Evolutionary conservation across 1,140 invertebrate genomes (phyloP), one percentile per base, ranked within the genome.

Genomic region (Apis cerana): DNA sequence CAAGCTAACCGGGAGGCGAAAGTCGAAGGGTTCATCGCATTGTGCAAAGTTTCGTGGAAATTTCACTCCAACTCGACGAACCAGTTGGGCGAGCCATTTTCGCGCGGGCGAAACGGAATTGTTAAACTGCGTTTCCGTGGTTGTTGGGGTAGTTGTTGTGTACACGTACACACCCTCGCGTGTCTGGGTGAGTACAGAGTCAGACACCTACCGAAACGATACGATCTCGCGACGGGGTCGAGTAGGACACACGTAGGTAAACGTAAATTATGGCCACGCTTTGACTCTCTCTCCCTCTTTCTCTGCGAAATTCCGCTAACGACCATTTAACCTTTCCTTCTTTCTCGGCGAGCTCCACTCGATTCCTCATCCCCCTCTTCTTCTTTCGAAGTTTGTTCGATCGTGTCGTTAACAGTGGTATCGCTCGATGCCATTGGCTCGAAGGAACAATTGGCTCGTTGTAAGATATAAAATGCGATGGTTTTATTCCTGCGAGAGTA

Each of bases 141-240:
- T 80, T 68, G 80, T 27, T 58, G 23, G 7, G 21, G 0, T 12
- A n/a, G 62, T 64, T 12, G 52, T 52, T 56, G 48, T 59, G 13
- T 27, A 50, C 58, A 58, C 1, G 19, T n/a, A 21, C 48, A 27
- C 13, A 56, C 13, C 21, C 15, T 75, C 70, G 85, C 82, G 85
- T 81, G 84, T 58, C 82, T 59, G 64, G 83, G 65, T 81, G 75
- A 43, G 33, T 43, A 8, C 59, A 70, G 77, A 75, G 82, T 79
- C 67, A 88, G 86, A 87, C 85, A 88, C 77, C 78, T 84, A 50
- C 56, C 50, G 54, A 56, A 52, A 58, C 61, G 88, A 89, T 89
- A 89, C 70, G 87, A 89, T 89, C 88, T 89, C 83, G 80, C 75
- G 82, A 85, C 80, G 75, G 87, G 85, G 86, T 89, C 79, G 88